Base-by-base conservation (phyloP, 35 echinoderm and acorn worm genomes). In the Stichopus chloronotus region DNA sequence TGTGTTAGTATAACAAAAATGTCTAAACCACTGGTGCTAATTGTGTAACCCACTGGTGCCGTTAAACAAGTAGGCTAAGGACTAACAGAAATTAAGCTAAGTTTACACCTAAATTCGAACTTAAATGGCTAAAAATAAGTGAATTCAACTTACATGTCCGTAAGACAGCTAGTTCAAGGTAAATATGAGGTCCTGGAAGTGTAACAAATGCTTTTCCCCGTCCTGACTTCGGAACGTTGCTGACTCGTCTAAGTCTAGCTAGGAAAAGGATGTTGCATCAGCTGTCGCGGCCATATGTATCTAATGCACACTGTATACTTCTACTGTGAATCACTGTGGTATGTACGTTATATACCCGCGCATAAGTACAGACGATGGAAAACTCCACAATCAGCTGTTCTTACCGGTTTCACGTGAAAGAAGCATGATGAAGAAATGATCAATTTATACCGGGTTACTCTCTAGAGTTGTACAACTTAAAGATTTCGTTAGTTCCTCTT, bases 381-480 rank as follows among this genome's bases (percentile, higher is more conserved):
- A 83, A 55, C 52, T 83, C 80, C 80, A 9, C 8, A n/a, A 83
- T 83, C 80, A 83, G 80, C 80, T 83, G 80, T 83, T 83, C 80
- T 55, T 52, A 83, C 13, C 14, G 43, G 55, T 24, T 83, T 83
- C 80, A 83, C 80, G 80, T 83, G 80, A 43, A 83, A 56, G 55
- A 83, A 9, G 80, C 80, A 83, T 83, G 80, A 43, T 83, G 53
- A 24, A 83, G 13, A 17, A 56, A 52, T 83, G 80, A 83, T 83
- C 17, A 55, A 6, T 55, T 19, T 83, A 7, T 14, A 83, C 52
- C 80, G 61, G 61, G 61, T 65, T 65, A 19, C 19, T 65, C 61
- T 65, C 61, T 65, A 19, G 11, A 65, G 30, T 65, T 5, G 19
- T 14, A 14, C 19, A 65, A 65, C 19, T 65, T 11, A 10, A 4